Percentiles rank a stretch among this genome's conserved stretches.
Evolutionary conservation across 2,113 vertebrate species (phyloP).

Genomic region (Semnornis frantzii): DNA sequence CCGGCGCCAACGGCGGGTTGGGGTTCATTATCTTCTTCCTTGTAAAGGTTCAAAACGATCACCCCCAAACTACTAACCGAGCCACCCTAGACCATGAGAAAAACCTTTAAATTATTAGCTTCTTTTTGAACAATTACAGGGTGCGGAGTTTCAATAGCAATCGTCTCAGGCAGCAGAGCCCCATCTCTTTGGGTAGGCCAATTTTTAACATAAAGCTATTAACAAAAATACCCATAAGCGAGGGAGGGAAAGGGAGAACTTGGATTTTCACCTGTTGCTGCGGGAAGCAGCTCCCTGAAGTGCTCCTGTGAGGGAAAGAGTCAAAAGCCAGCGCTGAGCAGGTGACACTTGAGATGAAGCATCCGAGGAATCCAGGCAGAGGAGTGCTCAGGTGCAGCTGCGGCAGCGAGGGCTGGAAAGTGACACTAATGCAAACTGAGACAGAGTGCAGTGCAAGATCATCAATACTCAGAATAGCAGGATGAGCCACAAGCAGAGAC

Average conservation of each 20-base stretch:
- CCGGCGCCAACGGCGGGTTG: no score
- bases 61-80: no score
- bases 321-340: background rate
- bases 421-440: fast-evolving
- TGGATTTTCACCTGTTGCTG: background rate
- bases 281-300: fast-evolving
- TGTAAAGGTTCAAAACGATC: no score
- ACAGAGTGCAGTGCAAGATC: fast-evolving
- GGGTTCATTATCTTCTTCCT: no score
- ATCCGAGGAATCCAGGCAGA: background rate
- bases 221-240: fast-evolving
- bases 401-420: fast-evolving
- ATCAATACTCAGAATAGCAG: fast-evolving
- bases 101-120: background rate
- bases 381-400: fast-evolving
- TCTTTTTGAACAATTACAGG: background rate
- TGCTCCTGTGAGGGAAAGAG: background rate
- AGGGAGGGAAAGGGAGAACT: background rate
- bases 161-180: background rate
- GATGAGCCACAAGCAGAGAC: background rate
- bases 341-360: background rate
- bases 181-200: background rate
- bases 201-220: background rate
- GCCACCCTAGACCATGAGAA: background rate
- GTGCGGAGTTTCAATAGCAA: background rate